Evolutionary conservation across 2,888 invertebrate species (phyloP).

Genomic region (Escarpia spicata): DNA sequence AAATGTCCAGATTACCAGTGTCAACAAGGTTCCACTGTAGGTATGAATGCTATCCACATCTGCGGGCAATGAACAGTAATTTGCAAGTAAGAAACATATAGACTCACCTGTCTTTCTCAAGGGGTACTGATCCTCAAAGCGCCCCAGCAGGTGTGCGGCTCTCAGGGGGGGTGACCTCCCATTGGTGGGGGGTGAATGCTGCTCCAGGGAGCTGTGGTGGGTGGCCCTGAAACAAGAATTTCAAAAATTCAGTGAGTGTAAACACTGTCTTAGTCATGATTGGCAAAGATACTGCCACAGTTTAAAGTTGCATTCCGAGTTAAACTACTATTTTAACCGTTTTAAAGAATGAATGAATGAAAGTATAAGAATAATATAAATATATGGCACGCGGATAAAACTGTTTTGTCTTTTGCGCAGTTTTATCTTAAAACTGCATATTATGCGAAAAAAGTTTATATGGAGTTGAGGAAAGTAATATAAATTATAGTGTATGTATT

Average conservation of each 20-base stretch:
- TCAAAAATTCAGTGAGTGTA: neutral
- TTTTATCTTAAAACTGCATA: no score
- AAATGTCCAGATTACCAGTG: no score
- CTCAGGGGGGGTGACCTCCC: constrained; percentile 66
- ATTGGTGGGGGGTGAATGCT: constrained; percentile 56
- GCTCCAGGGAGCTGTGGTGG: constrained; percentile 59
- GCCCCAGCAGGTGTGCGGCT: constrained; percentile 66
- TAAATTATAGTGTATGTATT: no score
- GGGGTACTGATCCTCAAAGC: constrained; percentile 84
- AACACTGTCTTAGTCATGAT: neutral
- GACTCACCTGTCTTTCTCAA: constrained; percentile 89
- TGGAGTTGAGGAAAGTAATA: no score
- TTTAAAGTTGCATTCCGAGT: no score
- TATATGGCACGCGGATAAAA: no score
- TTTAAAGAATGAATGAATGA: no score
- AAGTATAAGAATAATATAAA: no score
- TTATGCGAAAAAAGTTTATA: no score
- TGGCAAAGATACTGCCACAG: no score
- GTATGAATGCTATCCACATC: neutral
- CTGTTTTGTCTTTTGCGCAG: no score
- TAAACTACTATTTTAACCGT: no score
- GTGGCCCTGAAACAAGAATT: constrained; percentile 49
- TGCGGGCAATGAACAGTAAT: neutral
- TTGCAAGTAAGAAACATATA: neutral
- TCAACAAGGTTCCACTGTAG: neutral